These are phyloP conservation scores for Oscheius sp. DNA, from an alignment of 2,888 invertebrate genomes.

Conservation along the genomic window DNA sequence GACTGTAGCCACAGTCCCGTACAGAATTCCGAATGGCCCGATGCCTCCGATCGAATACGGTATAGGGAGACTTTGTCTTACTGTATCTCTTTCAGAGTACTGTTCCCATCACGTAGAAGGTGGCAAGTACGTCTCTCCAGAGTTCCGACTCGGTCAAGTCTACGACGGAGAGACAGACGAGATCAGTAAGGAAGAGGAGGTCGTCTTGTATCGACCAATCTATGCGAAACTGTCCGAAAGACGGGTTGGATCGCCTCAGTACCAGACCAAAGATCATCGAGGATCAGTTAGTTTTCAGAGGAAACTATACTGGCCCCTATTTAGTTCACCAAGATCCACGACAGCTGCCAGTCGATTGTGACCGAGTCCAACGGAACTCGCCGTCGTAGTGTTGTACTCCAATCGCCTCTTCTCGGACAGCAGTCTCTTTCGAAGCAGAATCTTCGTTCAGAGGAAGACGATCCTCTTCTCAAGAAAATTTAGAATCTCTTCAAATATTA, in stretches of 20 bases:
- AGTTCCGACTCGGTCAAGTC: conserved; percentile 84
- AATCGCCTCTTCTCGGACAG: conserved; percentile 39
- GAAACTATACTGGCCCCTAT: not conserved
- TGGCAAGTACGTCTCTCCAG: conserved; percentile 83
- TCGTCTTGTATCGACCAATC: conserved; percentile 70
- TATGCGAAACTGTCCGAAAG: conserved; percentile 61
- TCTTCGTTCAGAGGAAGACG: conserved; percentile 27
- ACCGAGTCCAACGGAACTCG: conserved; percentile 57
- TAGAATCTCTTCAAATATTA: not conserved
- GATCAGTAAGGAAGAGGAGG: conserved; percentile 60
- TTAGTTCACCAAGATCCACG: conserved; percentile 30
- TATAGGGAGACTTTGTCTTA: conserved; percentile 28
- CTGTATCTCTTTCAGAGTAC: conserved; percentile 77
- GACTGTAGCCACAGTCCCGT: conserved; percentile 83
- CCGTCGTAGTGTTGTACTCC: conserved; percentile 46
- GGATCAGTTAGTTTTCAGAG: conserved; percentile 47
- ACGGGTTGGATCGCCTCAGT: conserved; percentile 51
- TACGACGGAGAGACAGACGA: conserved; percentile 68
- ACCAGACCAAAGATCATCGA: conserved; percentile 45
- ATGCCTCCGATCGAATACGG: conserved; percentile 72
- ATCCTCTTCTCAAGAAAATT: conserved; percentile 16
- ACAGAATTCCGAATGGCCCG: conserved; percentile 74
- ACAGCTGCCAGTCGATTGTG: conserved; percentile 50
- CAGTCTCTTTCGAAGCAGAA: conserved; percentile 25
- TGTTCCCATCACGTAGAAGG: conserved; percentile 83